phyloP scores from a whole-genome alignment of 2,888 invertebrate genomes.

The Cecidostiba fungosa region DNA sequence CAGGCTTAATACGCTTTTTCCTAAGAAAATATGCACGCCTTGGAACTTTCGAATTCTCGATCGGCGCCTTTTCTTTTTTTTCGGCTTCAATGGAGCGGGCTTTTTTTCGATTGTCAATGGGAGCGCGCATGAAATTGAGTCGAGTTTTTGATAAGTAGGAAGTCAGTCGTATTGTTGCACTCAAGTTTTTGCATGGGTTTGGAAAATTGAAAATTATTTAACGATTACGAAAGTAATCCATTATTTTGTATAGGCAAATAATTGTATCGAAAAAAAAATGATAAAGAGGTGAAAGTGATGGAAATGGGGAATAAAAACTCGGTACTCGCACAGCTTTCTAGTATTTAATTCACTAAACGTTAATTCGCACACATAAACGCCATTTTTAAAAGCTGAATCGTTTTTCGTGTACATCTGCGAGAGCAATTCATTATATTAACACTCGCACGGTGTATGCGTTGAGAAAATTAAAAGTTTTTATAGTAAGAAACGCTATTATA shows the following conservation, averaged over 20 bases:
- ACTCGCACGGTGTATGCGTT: not conserved
- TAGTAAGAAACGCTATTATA: too few relatives aligned
- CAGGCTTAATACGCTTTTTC: constrained; percentile 30
- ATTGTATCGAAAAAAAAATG: constrained; percentile 11
- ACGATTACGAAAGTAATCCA: too few relatives aligned
- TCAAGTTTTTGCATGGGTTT: too few relatives aligned
- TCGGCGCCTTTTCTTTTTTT: constrained; percentile 21
- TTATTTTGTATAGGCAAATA: not conserved
- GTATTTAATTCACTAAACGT: not conserved
- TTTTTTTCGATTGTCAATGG: not conserved
- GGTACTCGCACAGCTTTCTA: not conserved
- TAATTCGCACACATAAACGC: not conserved
- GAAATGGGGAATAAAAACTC: constrained; percentile 42
- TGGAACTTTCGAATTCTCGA: constrained; percentile 36
- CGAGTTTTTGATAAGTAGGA: not conserved
- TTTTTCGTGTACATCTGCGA: not conserved
- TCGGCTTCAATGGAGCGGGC: not conserved
- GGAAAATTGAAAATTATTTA: not conserved
- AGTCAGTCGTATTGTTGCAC: not conserved
- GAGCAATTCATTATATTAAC: not conserved
- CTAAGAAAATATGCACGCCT: constrained; percentile 20
- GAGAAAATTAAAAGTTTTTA: not conserved
- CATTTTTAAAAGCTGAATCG: not conserved
- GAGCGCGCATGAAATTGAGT: too few relatives aligned
- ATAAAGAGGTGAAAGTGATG: constrained; percentile 38